Base-by-base conservation (phyloP, 2,113 vertebrate genomes). In the Hiodon alosoides region DNA sequence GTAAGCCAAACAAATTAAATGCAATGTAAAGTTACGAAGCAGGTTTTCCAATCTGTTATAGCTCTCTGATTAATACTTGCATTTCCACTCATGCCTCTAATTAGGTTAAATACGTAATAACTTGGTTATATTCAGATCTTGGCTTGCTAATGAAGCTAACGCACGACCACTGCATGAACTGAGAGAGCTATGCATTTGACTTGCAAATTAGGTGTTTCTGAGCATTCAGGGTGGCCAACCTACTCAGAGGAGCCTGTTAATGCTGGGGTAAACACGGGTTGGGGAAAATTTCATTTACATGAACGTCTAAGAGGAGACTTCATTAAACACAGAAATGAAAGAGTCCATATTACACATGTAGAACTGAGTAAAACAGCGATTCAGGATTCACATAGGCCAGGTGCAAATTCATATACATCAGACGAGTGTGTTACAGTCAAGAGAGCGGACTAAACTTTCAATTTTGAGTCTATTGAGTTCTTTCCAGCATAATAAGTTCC, bases 91-190 rank as follows among this genome's bases (percentile, higher is more conserved):
- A 59, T 10, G 54, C 55, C 48, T 13, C 10, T 69, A 67, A 61
- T 76, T 69, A 17, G 65, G 55, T 62, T 69, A 61, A 69, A 62
- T 11, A 52, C 48, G 65, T 68, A 52, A 76, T 76, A 75, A 75
- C 64, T 66, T 75, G 17, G 58, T 69, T 64, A 50, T 48, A 57
- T 48, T 46, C 17, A 6, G 1, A 70, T 70, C 51, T 70, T 53
- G 7, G 50, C 47, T 5, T 51, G 47, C 47, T 69, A 75, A 75
- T 75, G 74, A 64, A 16, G 31, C 11, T 54, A 62, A 48, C 57
- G 31, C 17, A 50, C 46, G 61, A 51, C 48, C 66, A 11, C 8
- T 7, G 47, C 47, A 50, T 54, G 7, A 58, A 71, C 7, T 14
- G 5, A 16, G 50, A 51, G 11, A 50, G 68, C 47, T 17, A 62